These are phyloP conservation scores for Neosilurus mollespiculum DNA, from an alignment of 2,797 vertebrate genomes.

Conservation along the genomic window DNA sequence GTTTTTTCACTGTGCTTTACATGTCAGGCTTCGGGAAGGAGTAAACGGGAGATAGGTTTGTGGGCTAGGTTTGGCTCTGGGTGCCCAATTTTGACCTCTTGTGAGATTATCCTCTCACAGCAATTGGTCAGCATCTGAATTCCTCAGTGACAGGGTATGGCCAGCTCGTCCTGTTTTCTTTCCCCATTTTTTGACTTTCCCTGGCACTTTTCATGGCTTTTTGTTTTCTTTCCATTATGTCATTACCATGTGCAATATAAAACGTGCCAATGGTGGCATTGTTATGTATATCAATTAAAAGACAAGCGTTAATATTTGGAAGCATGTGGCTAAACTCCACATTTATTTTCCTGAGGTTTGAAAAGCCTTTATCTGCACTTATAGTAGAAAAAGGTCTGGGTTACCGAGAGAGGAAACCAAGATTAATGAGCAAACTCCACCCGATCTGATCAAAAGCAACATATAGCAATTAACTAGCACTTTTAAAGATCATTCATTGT, in stretches of 20 bases:
- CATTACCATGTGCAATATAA: constrained; percentile 85
- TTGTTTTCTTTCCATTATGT: constrained; percentile 73
- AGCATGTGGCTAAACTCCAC: constrained; percentile 81
- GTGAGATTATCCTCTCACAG: constrained; percentile 54
- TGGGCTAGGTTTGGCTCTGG: constrained; percentile 54
- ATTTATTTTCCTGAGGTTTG: constrained; percentile 75
- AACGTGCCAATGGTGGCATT: constrained; percentile 84
- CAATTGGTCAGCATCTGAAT: constrained; percentile 70
- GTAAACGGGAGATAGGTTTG: constrained; percentile 58
- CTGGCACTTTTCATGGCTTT: constrained; percentile 73
- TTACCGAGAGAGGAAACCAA: constrained; percentile 61
- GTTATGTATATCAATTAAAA: constrained; percentile 84
- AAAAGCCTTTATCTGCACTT: constrained; percentile 78
- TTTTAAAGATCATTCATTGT: constrained; percentile 63
- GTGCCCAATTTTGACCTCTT: constrained; percentile 42
- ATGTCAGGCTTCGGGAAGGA: constrained; percentile 60
- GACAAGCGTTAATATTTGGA: constrained; percentile 82
- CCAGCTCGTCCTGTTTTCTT: constrained; percentile 67
- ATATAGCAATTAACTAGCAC: constrained; percentile 63
- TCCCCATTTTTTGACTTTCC: constrained; percentile 66
- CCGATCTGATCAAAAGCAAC: constrained; percentile 62
- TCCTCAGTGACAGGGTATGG: constrained; percentile 70
- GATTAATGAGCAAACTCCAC: constrained; percentile 62
- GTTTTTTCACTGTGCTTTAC: constrained; percentile 58
- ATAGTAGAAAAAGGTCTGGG: constrained; percentile 59